A percentile compares a stretch with the other conserved stretches of the same genome.
phyloP scores from a whole-genome alignment of 30 jellyfish, hydroid and myxozoan species.

The Aurelia coerulea region DNA sequence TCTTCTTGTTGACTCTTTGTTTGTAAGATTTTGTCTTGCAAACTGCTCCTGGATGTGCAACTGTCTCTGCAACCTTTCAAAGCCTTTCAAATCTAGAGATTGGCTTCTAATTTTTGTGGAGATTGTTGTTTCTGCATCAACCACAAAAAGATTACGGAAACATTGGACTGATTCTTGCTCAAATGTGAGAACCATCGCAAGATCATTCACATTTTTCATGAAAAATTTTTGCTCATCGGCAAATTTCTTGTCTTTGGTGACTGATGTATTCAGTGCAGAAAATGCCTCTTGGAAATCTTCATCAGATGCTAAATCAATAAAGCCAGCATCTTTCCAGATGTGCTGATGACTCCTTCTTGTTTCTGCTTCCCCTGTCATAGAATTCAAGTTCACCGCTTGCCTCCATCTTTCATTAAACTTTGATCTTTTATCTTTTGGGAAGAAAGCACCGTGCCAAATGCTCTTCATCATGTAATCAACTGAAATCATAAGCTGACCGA shows the following conservation, averaged over 20 bases:
- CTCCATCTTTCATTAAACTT: slow-evolving; percentile 79
- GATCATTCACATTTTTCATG: slow-evolving; percentile 59
- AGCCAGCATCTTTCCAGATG: slow-evolving; percentile 82
- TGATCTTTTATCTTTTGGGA: slow-evolving; percentile 53
- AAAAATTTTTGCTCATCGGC: slow-evolving; percentile 47
- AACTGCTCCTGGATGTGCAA: slow-evolving; percentile 55
- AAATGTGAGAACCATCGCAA: slow-evolving; percentile 56
- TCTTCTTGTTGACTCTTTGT: slow-evolving; percentile 39
- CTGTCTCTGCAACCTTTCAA: slow-evolving; percentile 44
- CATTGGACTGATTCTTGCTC: slow-evolving; percentile 32
- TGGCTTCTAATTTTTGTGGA: slow-evolving; percentile 23
- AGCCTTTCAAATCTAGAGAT: slow-evolving; percentile 51
- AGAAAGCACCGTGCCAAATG: slow-evolving; percentile 74
- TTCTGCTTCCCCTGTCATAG: slow-evolving; percentile 71
- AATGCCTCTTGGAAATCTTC: slow-evolving; percentile 49
- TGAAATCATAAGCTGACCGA: slow-evolving; percentile 73
- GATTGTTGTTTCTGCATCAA: slow-evolving; percentile 33
- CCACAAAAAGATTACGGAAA: slow-evolving; percentile 42
- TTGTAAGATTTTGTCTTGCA: slow-evolving; percentile 23
- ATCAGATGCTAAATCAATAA: slow-evolving; percentile 56
- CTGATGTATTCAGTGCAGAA: slow-evolving; percentile 14
- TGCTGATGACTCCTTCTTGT: slow-evolving; percentile 78
- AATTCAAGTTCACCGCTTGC: slow-evolving; percentile 64
- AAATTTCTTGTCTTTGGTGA: slow-evolving; percentile 21
- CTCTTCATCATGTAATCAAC: slow-evolving; percentile 76